These are phyloP conservation scores for Dissostichus mawsoni DNA, from an alignment of 2,113 vertebrate species.

Conservation along the genomic window DNA sequence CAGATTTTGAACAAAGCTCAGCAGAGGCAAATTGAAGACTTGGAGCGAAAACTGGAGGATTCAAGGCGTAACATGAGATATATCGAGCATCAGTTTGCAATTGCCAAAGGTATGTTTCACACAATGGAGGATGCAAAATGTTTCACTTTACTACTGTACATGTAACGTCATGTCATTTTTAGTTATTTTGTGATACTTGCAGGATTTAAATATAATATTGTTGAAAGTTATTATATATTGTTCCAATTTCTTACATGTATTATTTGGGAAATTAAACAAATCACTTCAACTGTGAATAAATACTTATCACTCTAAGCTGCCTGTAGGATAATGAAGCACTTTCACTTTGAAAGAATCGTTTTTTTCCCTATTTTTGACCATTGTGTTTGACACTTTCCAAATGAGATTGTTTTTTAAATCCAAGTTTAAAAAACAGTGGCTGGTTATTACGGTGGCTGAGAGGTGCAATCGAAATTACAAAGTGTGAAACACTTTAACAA, in stretches of 20 bases:
- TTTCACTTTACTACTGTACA: not conserved
- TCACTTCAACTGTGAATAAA: not conserved
- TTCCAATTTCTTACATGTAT: not conserved
- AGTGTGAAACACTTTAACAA: too few relatives aligned
- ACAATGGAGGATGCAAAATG: too few relatives aligned
- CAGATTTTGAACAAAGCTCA: constrained; percentile 93
- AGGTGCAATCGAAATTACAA: too few relatives aligned
- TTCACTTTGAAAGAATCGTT: too few relatives aligned
- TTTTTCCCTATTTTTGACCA: too few relatives aligned
- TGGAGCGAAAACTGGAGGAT: constrained; percentile 91
- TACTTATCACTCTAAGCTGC: too few relatives aligned
- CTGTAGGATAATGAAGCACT: too few relatives aligned
- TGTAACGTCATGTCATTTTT: constrained; percentile 5
- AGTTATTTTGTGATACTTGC: not conserved
- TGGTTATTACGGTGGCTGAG: too few relatives aligned
- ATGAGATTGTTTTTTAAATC: not conserved
- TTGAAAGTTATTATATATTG: not conserved
- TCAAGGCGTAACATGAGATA: constrained; percentile 90
- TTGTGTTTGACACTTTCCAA: not conserved
- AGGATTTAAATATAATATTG: not conserved
- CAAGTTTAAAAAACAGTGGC: not conserved
- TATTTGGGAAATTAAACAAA: not conserved
- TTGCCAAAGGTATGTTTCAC: constrained; percentile 88
- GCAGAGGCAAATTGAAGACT: constrained; percentile 90
- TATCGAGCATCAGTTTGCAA: constrained; percentile 93